Evolutionary conservation across 1,140 invertebrate genomes (phyloP).

Genomic region (Tetramorium simillimum): DNA sequence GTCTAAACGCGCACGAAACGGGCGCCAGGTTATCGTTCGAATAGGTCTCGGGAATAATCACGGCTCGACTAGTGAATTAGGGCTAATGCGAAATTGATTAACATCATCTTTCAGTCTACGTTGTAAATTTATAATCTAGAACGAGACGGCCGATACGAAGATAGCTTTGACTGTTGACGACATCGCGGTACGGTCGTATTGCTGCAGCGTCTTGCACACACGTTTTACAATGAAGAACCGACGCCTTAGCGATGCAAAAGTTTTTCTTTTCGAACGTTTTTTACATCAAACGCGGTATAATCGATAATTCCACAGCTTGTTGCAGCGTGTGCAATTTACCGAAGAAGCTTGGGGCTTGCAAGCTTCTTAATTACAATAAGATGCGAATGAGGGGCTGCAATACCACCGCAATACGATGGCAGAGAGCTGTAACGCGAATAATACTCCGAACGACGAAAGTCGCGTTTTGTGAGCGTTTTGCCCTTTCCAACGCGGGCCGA

Average conservation of each 20-base stretch:
- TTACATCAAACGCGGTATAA: conserved; percentile 11
- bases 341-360: not conserved
- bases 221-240: not conserved
- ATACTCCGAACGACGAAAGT: not conserved
- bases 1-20: conserved; percentile 15
- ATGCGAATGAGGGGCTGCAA: not conserved
- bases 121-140: conserved; percentile 26
- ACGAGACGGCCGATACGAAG: not conserved
- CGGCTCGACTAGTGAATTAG: not conserved
- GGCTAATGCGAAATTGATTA: not conserved
- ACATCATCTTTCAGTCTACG: not conserved
- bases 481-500: conserved; percentile 27
- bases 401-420: not conserved
- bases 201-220: not conserved
- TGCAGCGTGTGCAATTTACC: conserved; percentile 9
- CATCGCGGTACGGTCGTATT: not conserved
- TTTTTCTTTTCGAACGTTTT: conserved; percentile 24
- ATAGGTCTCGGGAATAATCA: not conserved
- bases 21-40: conserved; percentile 31
- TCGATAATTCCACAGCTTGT: not conserved
- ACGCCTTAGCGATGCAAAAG: not conserved
- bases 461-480: conserved; percentile 55
- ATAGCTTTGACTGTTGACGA: not conserved
- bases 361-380: not conserved
- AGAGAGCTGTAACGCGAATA: not conserved